These are phyloP conservation scores for Panzeria rudis DNA, from an alignment of 2,888 invertebrate genomes.

Conservation along the genomic window DNA sequence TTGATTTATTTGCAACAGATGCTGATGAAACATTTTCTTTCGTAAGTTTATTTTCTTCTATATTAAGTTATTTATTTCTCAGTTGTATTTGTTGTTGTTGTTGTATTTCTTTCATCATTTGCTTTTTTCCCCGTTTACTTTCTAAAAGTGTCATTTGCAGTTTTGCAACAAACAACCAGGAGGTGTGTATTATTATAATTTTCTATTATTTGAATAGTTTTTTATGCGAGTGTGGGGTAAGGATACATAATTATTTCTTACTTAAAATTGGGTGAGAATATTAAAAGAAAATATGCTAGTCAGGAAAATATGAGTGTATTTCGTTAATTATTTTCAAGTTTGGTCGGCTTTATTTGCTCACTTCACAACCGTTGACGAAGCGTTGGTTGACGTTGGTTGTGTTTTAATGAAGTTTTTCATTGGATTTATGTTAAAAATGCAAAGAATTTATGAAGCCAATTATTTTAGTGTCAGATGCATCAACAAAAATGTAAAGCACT, in stretches of 20 bases:
- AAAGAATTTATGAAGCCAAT: too few species aligned
- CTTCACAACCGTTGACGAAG: too few species aligned
- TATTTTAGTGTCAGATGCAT: too few species aligned
- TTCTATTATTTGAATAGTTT: background rate
- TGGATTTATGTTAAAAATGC: too few species aligned
- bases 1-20: constrained; percentile 71
- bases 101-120: constrained; percentile 13
- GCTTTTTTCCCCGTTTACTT: constrained; percentile 12
- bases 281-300: background rate
- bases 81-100: background rate
- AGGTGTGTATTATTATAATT: constrained; percentile 28
- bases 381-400: too few species aligned
- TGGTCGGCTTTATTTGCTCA: too few species aligned
- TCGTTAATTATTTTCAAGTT: too few species aligned
- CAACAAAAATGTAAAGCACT: too few species aligned
- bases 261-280: background rate
- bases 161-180: constrained; percentile 9
- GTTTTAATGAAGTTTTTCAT: too few species aligned
- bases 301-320: background rate
- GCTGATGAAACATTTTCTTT: constrained; percentile 15
- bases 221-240: constrained; percentile 6
- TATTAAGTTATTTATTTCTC: constrained; percentile 30
- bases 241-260: constrained; percentile 22
- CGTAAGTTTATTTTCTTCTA: constrained; percentile 9
- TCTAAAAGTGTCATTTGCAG: constrained; percentile 52